Conservation (phyloP, 1,140 invertebrate species). For the Aphelenchoides fujianensis region DNA sequence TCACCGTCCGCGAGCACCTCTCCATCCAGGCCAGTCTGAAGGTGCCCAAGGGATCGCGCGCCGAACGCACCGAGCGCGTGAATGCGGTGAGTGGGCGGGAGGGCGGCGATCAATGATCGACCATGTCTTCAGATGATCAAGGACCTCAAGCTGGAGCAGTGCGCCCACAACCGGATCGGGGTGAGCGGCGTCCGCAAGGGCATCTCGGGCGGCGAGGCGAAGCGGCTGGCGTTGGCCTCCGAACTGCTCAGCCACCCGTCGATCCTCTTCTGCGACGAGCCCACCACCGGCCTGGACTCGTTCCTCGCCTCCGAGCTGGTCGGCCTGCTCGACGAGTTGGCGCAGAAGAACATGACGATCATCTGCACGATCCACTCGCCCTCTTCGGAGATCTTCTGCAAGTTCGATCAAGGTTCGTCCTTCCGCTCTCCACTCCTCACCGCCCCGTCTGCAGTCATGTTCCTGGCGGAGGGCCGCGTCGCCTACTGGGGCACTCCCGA, state of each 20-base stretch:
- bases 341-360: constrained; percentile 69
- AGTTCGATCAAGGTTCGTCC: constrained; percentile 76
- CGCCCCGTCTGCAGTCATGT: constrained; percentile 44
- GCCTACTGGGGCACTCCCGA: constrained; percentile 52
- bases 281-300: constrained; percentile 78
- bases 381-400: constrained; percentile 76
- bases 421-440: background rate
- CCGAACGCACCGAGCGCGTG: constrained; percentile 35
- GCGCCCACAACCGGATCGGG: constrained; percentile 46
- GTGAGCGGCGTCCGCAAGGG: constrained; percentile 51
- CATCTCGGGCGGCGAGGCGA: constrained; percentile 64
- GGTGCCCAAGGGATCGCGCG: constrained; percentile 3
- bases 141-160: constrained; percentile 53
- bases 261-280: constrained; percentile 77
- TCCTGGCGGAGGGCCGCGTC: constrained; percentile 63
- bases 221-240: constrained; percentile 65
- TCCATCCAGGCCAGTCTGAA: constrained; percentile 64
- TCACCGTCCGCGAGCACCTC: constrained; percentile 67
- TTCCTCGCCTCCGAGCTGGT: constrained; percentile 73
- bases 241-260: constrained; percentile 73
- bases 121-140: constrained; percentile 34
- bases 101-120: background rate
- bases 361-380: constrained; percentile 82
- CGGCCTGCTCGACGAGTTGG: constrained; percentile 67
- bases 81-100: too few species aligned